Evolutionary conservation across 2,113 vertebrate genomes (phyloP).

Genomic region (Thalassarche chlororhynchos): DNA sequence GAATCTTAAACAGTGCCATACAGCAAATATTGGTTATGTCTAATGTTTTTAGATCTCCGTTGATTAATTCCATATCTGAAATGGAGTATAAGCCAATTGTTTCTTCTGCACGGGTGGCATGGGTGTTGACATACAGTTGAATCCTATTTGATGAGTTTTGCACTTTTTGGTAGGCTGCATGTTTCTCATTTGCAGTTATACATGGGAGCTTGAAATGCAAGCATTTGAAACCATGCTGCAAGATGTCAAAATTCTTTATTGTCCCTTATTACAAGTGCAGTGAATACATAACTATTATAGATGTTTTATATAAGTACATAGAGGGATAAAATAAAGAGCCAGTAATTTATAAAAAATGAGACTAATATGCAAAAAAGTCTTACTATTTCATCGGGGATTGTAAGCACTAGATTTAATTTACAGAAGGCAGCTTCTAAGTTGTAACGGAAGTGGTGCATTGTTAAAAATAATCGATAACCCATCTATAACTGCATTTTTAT

Average conservation of each 20-base stretch:
- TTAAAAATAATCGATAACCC: slow-evolving; percentile 72
- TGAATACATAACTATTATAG: not conserved
- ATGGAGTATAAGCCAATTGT: not conserved
- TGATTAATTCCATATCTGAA: slow-evolving; percentile 38
- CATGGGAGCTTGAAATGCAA: slow-evolving; percentile 4
- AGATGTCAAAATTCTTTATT: not conserved
- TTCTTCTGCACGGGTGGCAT: not conserved
- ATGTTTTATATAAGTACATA: not conserved
- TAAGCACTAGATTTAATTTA: slow-evolving; percentile 32
- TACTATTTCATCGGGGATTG: not conserved
- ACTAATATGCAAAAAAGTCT: not conserved
- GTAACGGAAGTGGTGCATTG: slow-evolving; percentile 27
- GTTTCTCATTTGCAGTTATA: slow-evolving; percentile 49
- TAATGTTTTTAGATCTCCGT: slow-evolving; percentile 8
- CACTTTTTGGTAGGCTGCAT: slow-evolving; percentile 42
- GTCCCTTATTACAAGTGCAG: not conserved
- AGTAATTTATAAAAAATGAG: not conserved
- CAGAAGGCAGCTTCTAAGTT: slow-evolving; percentile 16
- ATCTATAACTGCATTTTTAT: slow-evolving; percentile 68
- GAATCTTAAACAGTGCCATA: not conserved
- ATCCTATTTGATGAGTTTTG: slow-evolving; percentile 40
- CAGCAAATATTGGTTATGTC: slow-evolving; percentile 4
- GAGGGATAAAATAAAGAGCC: not conserved
- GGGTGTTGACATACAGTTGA: not conserved
- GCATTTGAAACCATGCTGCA: slow-evolving; percentile 17